Base-by-base conservation (phyloP, 2,888 invertebrate species). In the Pegoplata infirma region DNA sequence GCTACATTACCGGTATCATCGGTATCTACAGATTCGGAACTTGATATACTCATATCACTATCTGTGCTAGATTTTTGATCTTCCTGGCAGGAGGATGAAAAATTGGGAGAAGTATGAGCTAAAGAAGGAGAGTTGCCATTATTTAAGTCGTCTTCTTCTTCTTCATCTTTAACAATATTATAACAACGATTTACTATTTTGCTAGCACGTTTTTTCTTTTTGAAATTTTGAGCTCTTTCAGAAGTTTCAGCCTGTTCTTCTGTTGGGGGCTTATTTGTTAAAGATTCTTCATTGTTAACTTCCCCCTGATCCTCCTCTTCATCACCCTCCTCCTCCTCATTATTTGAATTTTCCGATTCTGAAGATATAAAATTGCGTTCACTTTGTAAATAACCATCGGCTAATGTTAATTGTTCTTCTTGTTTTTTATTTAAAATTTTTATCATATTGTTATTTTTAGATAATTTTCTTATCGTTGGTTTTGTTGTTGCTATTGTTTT, bases 291-390 rank as follows among this genome's bases (percentile, higher is more conserved):
- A 17, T 76, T 10, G 12, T 10, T 32, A 32, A 10, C 12, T 32
- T n/a, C n/a, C n/a, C n/a, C n/a, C n/a, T n/a, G n/a, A n/a, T n/a
- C 1, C 28, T 36, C 17, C 17, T 80, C 81, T 40, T 46, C 51
- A 28, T 51, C 61, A 81, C n/a, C n/a, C n/a, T 83, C 83, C 82
- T 88, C 47, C 80, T 83, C 82, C 80, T 88, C 36, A 40, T 40
- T 40, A 12, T 40, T 71, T 10, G 91, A 91, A 80, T 91, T 91
- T 75, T 91, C 90, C 4, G 82, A 79, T 66, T 91, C 90, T 12
- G 82, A 81, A 0, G 92, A 92, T 16, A 92, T 91, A 36, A 91
- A 92, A 53, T 92, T 91, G 85, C 91, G 92, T 85, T 93, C 91
- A 46, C 90, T 89, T 68, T 88, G 88, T 63, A 91, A 83, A 83